These are phyloP conservation scores for Laterallus jamaicensis DNA, from an alignment of 2,113 vertebrate species.

Conservation along the genomic window DNA sequence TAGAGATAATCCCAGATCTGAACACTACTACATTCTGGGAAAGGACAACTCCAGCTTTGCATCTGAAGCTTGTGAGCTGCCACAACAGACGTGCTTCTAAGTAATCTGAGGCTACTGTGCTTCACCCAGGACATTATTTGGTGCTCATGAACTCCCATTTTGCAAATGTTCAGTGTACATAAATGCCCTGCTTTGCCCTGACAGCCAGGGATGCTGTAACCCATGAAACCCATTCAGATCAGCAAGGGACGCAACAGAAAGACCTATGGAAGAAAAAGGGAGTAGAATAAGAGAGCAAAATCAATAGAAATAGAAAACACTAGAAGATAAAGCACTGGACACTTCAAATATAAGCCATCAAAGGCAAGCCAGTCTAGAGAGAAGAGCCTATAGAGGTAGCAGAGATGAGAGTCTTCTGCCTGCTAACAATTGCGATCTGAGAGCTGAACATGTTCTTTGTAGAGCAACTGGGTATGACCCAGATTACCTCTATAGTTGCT, in stretches of 20 bases:
- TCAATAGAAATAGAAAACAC: constrained; percentile 27
- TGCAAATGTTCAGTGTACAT: background rate
- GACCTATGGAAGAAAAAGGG: background rate
- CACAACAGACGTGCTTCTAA: background rate
- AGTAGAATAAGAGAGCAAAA: constrained; percentile 7
- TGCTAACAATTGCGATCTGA: background rate
- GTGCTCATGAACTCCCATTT: background rate
- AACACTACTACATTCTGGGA: background rate
- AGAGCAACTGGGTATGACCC: constrained; percentile 6
- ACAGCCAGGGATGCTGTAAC: background rate
- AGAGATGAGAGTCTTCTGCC: background rate
- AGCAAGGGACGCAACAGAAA: background rate
- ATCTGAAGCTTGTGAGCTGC: background rate
- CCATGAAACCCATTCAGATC: background rate
- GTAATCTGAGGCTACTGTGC: background rate
- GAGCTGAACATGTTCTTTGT: constrained; percentile 19
- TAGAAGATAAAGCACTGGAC: constrained; percentile 27
- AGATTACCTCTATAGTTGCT: constrained; percentile 19
- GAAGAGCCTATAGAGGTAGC: background rate
- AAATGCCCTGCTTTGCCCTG: background rate
- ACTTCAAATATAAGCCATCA: constrained; percentile 52
- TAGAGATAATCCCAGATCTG: background rate
- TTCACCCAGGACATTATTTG: constrained; percentile 1
- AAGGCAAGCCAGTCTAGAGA: constrained; percentile 14
- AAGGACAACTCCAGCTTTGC: background rate